These are phyloP conservation scores for Muscina levida DNA, from an alignment of 2,888 invertebrate genomes.

Conservation along the genomic window DNA sequence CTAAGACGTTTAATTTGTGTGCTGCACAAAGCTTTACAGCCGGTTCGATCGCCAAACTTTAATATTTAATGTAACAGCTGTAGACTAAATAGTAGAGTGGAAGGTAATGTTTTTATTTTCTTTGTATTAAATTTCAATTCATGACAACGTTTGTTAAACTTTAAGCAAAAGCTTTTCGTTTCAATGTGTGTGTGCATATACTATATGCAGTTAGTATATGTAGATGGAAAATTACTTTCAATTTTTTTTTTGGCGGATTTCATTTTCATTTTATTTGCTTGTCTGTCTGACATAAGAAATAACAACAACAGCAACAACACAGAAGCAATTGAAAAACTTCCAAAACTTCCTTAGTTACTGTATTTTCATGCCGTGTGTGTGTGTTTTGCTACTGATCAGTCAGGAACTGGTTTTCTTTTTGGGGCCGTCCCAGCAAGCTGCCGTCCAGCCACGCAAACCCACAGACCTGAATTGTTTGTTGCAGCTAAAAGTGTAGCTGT, in stretches of 20 bases:
- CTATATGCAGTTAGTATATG: no score
- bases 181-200: no score
- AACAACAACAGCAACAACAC: conserved; percentile 1
- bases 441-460: conserved; percentile 58
- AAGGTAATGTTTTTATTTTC: neutral
- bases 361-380: no score
- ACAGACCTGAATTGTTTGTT: conserved; percentile 60
- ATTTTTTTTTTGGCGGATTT: conserved; percentile 31
- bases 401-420: conserved; percentile 60
- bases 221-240: conserved; percentile 65
- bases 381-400: conserved; percentile 22
- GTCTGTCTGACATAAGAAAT: neutral
- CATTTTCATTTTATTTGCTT: conserved; percentile 1
- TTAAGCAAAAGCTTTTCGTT: conserved; percentile 32
- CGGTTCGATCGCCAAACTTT: conserved; percentile 37
- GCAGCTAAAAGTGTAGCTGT: no score
- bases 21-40: conserved; percentile 19
- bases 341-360: conserved; percentile 58
- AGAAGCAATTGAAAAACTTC: conserved; percentile 31
- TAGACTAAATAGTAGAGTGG: neutral
- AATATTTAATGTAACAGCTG: conserved; percentile 40
- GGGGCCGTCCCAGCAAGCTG: conserved; percentile 13
- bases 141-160: neutral
- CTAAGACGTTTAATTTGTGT: conserved; percentile 47
- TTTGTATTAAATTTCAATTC: neutral